phyloP scores from a whole-genome alignment of 2,888 invertebrate species.

The Ametastegia equiseti region DNA sequence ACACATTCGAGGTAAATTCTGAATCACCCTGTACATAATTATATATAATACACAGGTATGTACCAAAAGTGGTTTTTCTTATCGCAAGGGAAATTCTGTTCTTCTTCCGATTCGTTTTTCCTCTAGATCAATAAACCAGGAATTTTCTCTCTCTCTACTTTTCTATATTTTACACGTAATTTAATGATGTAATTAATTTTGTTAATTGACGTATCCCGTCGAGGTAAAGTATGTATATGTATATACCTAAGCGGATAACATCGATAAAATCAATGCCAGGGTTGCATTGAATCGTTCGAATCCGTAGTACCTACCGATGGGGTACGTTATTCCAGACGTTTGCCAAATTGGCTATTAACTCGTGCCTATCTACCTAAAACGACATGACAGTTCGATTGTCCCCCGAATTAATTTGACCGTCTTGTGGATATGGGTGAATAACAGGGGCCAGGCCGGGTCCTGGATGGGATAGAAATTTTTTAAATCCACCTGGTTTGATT shows the following conservation, averaged over 20 bases:
- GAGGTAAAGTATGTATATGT: too few relatives aligned
- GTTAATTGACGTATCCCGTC: not conserved
- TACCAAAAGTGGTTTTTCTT: too few relatives aligned
- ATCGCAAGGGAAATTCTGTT: too few relatives aligned
- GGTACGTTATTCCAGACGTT: constrained; percentile 18
- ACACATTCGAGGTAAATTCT: too few relatives aligned
- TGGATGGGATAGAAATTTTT: too few relatives aligned
- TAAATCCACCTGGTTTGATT: too few relatives aligned
- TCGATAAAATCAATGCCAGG: constrained; percentile 22
- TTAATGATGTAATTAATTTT: not conserved
- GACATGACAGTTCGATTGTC: constrained; percentile 32
- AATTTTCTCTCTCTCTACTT: too few relatives aligned
- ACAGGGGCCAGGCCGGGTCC: too few relatives aligned
- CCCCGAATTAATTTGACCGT: constrained; percentile 36
- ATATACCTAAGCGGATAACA: too few relatives aligned
- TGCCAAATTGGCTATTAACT: constrained; percentile 47
- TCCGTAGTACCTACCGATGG: not conserved
- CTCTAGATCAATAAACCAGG: not conserved
- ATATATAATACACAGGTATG: too few relatives aligned
- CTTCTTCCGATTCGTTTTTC: not conserved
- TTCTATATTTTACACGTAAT: not conserved
- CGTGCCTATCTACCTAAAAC: not conserved
- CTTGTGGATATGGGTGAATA: too few relatives aligned
- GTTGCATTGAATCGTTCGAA: not conserved
- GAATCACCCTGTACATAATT: too few relatives aligned